These are phyloP conservation scores for Tineola bisselliella DNA, from an alignment of 2,888 invertebrate genomes.

Conservation along the genomic window DNA sequence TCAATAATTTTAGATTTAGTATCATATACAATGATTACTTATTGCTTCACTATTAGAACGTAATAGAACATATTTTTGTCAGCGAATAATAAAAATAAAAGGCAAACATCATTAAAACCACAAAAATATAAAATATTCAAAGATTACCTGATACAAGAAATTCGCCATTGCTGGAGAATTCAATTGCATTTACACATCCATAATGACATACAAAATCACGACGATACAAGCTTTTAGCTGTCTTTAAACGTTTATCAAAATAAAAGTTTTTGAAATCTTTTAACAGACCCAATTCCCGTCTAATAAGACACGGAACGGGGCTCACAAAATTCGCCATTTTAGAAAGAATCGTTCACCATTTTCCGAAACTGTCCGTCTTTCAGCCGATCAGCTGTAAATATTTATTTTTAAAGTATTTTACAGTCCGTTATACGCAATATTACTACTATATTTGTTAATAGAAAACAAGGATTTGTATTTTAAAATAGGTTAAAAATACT, in stretches of 20 bases:
- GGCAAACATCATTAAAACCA: background rate
- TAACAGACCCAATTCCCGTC: constrained; percentile 70
- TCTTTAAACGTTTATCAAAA: constrained; percentile 70
- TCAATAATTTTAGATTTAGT: no score
- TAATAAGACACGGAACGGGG: constrained; percentile 68
- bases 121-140: constrained; percentile 13
- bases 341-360: constrained; percentile 40
- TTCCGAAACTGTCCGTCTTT: constrained; percentile 29
- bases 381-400: constrained; percentile 52
- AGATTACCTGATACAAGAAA: constrained; percentile 85
- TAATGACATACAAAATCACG: constrained; percentile 89
- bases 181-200: constrained; percentile 96
- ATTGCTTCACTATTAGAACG: no score
- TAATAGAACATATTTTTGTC: no score
- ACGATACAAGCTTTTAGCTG: constrained; percentile 80
- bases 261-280: constrained; percentile 68
- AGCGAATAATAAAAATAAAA: no score
- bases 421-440: background rate
- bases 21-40: no score
- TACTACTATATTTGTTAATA: background rate
- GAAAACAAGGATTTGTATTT: no score
- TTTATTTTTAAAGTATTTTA: constrained; percentile 25
- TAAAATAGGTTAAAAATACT: no score
- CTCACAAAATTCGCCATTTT: constrained; percentile 64
- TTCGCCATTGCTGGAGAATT: constrained; percentile 90